A percentile compares a stretch with the other conserved stretches of the same genome.
Evolutionary conservation across 2,797 vertebrate genomes (phyloP).

Genomic region (Chiroxiphia lanceolata): DNA sequence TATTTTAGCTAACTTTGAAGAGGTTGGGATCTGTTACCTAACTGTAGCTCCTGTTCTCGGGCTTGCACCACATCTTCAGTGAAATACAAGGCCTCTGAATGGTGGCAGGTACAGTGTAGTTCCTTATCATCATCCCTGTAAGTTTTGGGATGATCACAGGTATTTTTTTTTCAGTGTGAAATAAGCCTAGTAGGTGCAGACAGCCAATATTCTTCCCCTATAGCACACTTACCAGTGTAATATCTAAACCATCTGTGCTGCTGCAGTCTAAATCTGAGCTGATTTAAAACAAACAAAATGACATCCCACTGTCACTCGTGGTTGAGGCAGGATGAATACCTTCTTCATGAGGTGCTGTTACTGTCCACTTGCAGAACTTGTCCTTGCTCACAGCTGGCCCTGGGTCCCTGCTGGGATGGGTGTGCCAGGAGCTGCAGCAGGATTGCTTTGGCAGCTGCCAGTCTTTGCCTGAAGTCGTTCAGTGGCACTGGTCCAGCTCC

Average conservation of each 20-base stretch:
- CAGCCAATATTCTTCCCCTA: not conserved
- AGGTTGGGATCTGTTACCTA: not conserved
- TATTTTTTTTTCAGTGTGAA: not conserved
- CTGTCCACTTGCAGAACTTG: not conserved
- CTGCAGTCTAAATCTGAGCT: not conserved
- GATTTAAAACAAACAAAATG: not conserved
- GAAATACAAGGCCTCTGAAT: not conserved
- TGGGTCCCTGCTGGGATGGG: not conserved
- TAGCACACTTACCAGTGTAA: not conserved
- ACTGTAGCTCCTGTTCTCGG: not conserved
- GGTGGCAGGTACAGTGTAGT: not conserved
- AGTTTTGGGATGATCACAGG: not conserved
- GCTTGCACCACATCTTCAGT: not conserved
- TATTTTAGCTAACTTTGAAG: not conserved
- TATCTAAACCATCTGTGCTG: not conserved
- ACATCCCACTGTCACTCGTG: not conserved
- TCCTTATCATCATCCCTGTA: not conserved
- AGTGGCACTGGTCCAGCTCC: not conserved
- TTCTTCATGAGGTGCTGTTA: not conserved
- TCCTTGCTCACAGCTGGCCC: not conserved
- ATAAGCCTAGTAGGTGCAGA: not conserved
- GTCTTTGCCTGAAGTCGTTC: conserved; percentile 29
- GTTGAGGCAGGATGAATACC: not conserved
- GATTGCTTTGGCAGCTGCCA: not conserved
- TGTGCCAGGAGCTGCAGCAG: not conserved